A percentile compares a stretch with the other conserved stretches of the same genome.
Evolutionary conservation across 1,140 invertebrate genomes (phyloP).

Genomic region (Heliconius hewitsoni): DNA sequence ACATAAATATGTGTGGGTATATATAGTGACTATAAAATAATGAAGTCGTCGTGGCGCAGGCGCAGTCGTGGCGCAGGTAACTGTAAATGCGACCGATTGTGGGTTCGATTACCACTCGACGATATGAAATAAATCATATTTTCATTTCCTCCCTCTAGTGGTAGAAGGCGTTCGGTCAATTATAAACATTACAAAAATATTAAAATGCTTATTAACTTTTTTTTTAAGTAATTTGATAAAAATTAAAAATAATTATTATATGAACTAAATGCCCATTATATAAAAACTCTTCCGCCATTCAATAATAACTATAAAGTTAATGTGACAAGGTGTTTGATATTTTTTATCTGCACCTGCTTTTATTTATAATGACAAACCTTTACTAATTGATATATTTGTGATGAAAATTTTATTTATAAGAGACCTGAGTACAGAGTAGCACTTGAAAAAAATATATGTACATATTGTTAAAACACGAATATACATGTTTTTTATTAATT

Average conservation of each 20-base stretch:
- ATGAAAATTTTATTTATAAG: background rate
- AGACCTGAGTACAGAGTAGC: too few relatives aligned
- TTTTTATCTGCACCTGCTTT: background rate
- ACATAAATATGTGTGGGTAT: background rate
- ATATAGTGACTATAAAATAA: background rate
- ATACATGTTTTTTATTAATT: too few relatives aligned
- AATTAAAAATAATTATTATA: background rate
- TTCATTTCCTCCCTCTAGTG: too few relatives aligned
- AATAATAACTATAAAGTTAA: background rate
- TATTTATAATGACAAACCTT: background rate
- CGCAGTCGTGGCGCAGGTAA: too few relatives aligned
- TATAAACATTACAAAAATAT: too few relatives aligned
- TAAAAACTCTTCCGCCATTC: background rate
- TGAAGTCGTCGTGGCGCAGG: too few relatives aligned
- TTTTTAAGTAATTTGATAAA: background rate
- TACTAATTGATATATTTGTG: background rate
- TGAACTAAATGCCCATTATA: background rate
- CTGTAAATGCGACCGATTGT: too few relatives aligned
- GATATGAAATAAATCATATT: too few relatives aligned
- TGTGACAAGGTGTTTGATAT: background rate
- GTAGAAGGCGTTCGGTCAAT: too few relatives aligned
- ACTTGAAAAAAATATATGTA: background rate
- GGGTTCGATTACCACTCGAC: too few relatives aligned
- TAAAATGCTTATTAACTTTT: too few relatives aligned
- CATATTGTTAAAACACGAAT: too few relatives aligned